Percentiles rank a stretch among this genome's conserved stretches.
phyloP scores from a whole-genome alignment of 2,797 vertebrate species.

The Hippopotamyrus pictus region DNA sequence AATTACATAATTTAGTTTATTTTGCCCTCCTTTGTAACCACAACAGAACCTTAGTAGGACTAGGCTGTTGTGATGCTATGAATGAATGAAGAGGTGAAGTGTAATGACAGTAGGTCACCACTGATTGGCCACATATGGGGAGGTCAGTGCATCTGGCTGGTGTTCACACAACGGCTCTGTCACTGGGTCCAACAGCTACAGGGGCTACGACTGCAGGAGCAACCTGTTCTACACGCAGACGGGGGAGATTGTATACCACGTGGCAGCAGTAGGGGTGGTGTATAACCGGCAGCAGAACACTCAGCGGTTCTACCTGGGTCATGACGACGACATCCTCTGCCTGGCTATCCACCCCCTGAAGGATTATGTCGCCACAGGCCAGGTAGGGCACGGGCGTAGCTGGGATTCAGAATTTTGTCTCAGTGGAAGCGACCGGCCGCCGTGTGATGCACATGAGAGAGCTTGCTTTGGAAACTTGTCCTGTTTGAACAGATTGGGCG shows the following conservation, averaged over 20 bases:
- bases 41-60: neutral
- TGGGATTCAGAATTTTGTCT: neutral
- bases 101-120: neutral
- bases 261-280: conserved; percentile 90
- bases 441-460: neutral
- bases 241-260: conserved; percentile 96
- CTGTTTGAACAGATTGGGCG: conserved; percentile 77
- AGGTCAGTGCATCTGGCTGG: neutral
- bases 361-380: conserved; percentile 95
- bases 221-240: conserved; percentile 96
- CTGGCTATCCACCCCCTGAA: conserved; percentile 91
- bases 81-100: neutral
- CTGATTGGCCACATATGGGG: neutral
- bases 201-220: conserved; percentile 78
- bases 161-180: neutral
- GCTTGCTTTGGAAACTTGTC: neutral
- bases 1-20: neutral
- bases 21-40: neutral
- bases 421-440: neutral
- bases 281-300: conserved; percentile 96
- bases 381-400: conserved; percentile 60
- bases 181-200: conserved; percentile 59
- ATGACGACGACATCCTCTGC: conserved; percentile 94
- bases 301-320: conserved; percentile 92
- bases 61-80: neutral